Evolutionary conservation across 2,888 invertebrate species (phyloP).

Genomic region (Drosophila hamatofila): DNA sequence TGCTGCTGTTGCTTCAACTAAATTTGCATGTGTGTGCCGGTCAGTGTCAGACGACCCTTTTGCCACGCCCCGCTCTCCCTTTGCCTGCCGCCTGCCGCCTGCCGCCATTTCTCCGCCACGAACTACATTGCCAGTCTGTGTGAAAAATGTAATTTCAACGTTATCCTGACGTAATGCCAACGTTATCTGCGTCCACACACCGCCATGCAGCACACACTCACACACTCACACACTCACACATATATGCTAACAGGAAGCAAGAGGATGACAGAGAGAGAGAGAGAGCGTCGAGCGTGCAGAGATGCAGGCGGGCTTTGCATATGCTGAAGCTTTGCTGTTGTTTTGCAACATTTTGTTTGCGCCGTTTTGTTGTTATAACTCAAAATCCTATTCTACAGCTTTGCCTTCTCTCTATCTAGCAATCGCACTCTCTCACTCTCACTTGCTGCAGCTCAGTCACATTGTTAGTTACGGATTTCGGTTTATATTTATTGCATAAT

Average conservation of each 20-base stretch:
- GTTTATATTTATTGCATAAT: slow-evolving; percentile 77
- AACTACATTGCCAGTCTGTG: slow-evolving; percentile 54
- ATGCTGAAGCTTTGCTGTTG: slow-evolving; percentile 49
- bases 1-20: slow-evolving; percentile 37
- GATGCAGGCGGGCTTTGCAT: slow-evolving; percentile 43
- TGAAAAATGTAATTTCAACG: slow-evolving; percentile 80
- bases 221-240: slow-evolving; percentile 6
- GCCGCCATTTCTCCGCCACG: slow-evolving; percentile 8
- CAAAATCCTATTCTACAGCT: slow-evolving; percentile 8
- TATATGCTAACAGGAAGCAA: slow-evolving; percentile 1
- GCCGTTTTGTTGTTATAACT: slow-evolving; percentile 29
- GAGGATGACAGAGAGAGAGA: slow-evolving; percentile 1
- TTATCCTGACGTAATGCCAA: slow-evolving; percentile 78
- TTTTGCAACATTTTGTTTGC: slow-evolving; percentile 37
- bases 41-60: slow-evolving; percentile 50
- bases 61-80: background rate
- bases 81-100: background rate
- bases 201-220: slow-evolving; percentile 20
- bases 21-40: slow-evolving; percentile 73
- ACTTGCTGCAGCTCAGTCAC: slow-evolving; percentile 44
- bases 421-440: background rate
- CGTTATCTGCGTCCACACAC: slow-evolving; percentile 74
- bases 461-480: slow-evolving; percentile 71
- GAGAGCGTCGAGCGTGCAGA: background rate
- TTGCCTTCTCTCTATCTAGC: background rate